phyloP scores from a whole-genome alignment of 2,797 vertebrate genomes.

The Sphaeramia orbicularis region DNA sequence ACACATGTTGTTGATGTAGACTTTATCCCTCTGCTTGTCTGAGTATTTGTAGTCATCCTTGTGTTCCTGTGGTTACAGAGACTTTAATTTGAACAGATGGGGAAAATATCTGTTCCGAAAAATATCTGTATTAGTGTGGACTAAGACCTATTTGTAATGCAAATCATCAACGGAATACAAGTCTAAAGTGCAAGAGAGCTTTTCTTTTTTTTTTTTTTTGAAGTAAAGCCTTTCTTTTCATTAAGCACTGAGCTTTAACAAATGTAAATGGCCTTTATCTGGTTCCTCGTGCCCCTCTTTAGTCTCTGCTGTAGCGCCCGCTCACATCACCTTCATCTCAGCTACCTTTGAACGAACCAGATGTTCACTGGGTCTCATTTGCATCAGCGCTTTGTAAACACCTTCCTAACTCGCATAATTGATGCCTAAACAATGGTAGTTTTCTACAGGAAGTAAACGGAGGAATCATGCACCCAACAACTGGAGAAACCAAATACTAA shows the following conservation, averaged over 20 bases:
- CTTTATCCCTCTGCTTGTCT: no score
- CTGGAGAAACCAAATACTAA: no score
- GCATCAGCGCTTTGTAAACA: slow-evolving; percentile 54
- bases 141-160: slow-evolving; percentile 45
- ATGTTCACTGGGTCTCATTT: slow-evolving; percentile 50
- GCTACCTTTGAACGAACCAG: slow-evolving; percentile 48
- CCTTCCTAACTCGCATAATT: slow-evolving; percentile 32
- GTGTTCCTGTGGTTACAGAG: no score
- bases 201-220: slow-evolving; percentile 11
- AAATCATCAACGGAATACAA: slow-evolving; percentile 56
- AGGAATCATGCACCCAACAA: background rate
- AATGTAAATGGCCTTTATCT: slow-evolving; percentile 23
- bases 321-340: slow-evolving; percentile 17
- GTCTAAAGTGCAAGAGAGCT: slow-evolving; percentile 12
- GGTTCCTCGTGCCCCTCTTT: background rate
- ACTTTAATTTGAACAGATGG: no score
- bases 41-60: no score
- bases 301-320: background rate
- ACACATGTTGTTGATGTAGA: no score
- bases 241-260: slow-evolving; percentile 29
- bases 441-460: slow-evolving; percentile 5
- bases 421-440: slow-evolving; percentile 21
- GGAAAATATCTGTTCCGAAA: no score
- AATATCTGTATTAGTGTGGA: no score
- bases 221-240: slow-evolving; percentile 47